Evolutionary conservation across 2,888 invertebrate genomes (phyloP).

Genomic region (Andrena dorsata): DNA sequence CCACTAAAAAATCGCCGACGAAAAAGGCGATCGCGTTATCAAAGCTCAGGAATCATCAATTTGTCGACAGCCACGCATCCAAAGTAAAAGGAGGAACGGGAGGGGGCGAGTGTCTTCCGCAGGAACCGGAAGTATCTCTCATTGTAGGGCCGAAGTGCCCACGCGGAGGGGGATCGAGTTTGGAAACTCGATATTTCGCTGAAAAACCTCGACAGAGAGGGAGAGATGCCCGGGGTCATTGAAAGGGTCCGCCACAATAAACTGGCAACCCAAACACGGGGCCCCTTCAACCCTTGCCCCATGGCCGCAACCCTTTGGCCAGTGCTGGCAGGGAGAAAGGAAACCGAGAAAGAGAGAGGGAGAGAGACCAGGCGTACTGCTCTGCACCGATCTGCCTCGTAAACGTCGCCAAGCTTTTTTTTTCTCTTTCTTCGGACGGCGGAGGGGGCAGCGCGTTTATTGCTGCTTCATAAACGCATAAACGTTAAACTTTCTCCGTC

Average conservation of each 20-base stretch:
- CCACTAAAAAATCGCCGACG: too few species aligned
- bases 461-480: constrained; percentile 80
- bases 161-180: neutral
- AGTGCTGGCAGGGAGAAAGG: neutral
- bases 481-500: constrained; percentile 75
- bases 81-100: neutral
- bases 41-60: too few species aligned
- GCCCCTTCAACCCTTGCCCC: constrained; percentile 41
- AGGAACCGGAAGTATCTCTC: constrained; percentile 46
- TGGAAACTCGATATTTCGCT: constrained; percentile 56
- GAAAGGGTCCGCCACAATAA: constrained; percentile 47
- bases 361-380: too few species aligned
- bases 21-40: too few species aligned
- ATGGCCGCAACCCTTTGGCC: constrained; percentile 40
- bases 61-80: neutral
- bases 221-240: too few species aligned
- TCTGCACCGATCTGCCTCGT: constrained; percentile 24
- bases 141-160: constrained; percentile 16
- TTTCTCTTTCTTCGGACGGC: constrained; percentile 13
- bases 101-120: neutral
- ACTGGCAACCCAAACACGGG: constrained; percentile 54
- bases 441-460: constrained; percentile 52
- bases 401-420: constrained; percentile 39
- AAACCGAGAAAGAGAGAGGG: neutral
- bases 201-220: constrained; percentile 25